Percentiles rank a stretch among this genome's conserved stretches.
These are phyloP conservation scores for Synodontis membranacea DNA, from an alignment of 2,113 vertebrate genomes.

Conservation along the genomic window DNA sequence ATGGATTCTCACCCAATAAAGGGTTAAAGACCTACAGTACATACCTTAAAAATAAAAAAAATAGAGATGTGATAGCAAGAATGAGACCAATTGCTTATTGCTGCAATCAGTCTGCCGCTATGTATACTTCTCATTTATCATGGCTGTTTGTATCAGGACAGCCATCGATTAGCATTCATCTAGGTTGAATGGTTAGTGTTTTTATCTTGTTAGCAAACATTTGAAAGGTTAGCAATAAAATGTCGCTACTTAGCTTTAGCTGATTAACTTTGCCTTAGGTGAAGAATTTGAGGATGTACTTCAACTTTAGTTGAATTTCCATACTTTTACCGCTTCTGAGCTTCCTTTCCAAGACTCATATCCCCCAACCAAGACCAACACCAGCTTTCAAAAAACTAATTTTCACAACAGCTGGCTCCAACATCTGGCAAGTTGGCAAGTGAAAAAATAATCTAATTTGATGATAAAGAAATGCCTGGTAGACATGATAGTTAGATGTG, in stretches of 20 bases:
- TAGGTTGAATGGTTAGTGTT: background rate
- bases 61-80: background rate
- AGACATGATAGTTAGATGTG: constrained; percentile 8
- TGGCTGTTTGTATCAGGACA: background rate
- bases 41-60: too few relatives aligned
- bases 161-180: background rate
- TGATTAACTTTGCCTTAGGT: background rate
- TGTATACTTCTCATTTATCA: background rate
- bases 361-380: background rate
- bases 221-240: background rate
- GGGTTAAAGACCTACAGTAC: too few relatives aligned
- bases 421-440: background rate
- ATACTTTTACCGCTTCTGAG: background rate
- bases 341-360: background rate
- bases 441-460: constrained; percentile 15
- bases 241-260: background rate
- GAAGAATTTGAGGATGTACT: background rate
- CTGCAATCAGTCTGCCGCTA: background rate
- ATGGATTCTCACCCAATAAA: too few relatives aligned
- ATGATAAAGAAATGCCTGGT: constrained; percentile 19
- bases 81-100: background rate
- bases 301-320: background rate
- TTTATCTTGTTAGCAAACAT: background rate
- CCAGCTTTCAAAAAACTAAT: background rate
- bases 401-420: background rate